Evolutionary conservation across 53 echinoderm and acorn worm species (phyloP), one percentile per base, ranked within the genome.

Genomic region (Henricia sp.): DNA sequence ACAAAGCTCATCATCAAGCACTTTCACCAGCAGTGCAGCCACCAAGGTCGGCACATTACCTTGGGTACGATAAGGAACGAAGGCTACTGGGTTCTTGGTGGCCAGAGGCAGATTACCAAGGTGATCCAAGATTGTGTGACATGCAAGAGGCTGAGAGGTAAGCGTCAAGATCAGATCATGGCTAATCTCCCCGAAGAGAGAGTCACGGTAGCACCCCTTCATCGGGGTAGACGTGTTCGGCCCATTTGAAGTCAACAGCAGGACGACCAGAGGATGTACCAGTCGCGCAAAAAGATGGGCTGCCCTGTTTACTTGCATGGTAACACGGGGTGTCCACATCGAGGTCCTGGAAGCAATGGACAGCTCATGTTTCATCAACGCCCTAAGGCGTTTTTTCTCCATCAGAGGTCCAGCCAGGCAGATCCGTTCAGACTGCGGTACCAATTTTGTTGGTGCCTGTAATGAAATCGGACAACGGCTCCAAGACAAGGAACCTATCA

Each of bases 41-140:
- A 83, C 70, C 90, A 85, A 32, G 90, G 67, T 33, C 87, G 83
- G 51, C 91, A 85, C 25, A 30, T 87, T 29, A 91, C 92, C 17
- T 40, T 83, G 55, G 68, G 73, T 24, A 58, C 42, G 2, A 42
- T 72, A 35, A 48, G 74, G 21, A 74, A 72, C 26, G 72, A 86
- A 53, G 86, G 87, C 13, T 91, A 86, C 43, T 83, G 83, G 83
- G 68, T 91, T 42, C 39, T 85, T 42, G 90, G 90, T 54, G 88
- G 72, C 25, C 73, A 76, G 48, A 52, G 83, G 44, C 82, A 73
- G 43, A 60, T 87, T 19, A 80, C 91, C 24, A 84, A 59, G 53
- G 40, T 85, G 0, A 63, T 91, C 23, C 52, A 69, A 56, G 77
- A 84, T 20, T 91, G 88, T 37, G 39, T 67, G 68, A 4, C 68